Percentiles rank a stretch among this genome's conserved stretches.
Evolutionary conservation across 2,113 vertebrate species (phyloP).

Genomic region (Lepus timidus): DNA sequence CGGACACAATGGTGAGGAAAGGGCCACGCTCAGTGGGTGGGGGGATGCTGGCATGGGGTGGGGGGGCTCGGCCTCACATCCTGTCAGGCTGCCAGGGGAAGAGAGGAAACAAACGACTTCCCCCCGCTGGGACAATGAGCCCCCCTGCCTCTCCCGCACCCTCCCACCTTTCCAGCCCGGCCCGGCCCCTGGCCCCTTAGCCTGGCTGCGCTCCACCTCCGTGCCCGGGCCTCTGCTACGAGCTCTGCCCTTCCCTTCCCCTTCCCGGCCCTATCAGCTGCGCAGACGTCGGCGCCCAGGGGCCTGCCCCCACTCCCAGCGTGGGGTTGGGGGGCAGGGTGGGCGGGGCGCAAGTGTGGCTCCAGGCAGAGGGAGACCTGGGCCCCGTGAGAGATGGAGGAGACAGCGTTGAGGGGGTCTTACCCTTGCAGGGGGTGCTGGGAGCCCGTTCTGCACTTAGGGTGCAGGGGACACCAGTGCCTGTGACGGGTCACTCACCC

Average conservation of each 20-base stretch:
- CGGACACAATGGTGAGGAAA: constrained; percentile 70
- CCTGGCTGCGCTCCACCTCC: neutral
- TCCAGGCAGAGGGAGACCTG: neutral
- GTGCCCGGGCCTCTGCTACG: neutral
- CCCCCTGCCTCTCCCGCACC: constrained; percentile 27
- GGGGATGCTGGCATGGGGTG: constrained; percentile 79
- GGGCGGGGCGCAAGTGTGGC: constrained; percentile 60
- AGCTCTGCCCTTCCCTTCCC: neutral
- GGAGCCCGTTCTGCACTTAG: neutral
- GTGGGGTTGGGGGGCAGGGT: constrained; percentile 82
- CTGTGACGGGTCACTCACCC: neutral
- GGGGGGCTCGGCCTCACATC: constrained; percentile 86
- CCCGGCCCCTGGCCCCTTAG: neutral
- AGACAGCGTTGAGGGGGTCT: neutral
- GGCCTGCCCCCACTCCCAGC: neutral
- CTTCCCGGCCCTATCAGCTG: neutral
- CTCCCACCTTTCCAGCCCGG: neutral
- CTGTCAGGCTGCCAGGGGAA: constrained; percentile 83
- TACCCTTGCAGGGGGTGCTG: neutral
- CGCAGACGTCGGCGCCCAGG: constrained; percentile 49
- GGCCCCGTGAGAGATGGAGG: neutral
- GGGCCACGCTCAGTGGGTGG: constrained; percentile 69
- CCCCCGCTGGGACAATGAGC: constrained; percentile 76
- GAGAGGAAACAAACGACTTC: constrained; percentile 82
- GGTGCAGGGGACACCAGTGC: neutral